These are phyloP conservation scores for Heliangelus exortis DNA, from an alignment of 2,797 vertebrate species.

Conservation along the genomic window DNA sequence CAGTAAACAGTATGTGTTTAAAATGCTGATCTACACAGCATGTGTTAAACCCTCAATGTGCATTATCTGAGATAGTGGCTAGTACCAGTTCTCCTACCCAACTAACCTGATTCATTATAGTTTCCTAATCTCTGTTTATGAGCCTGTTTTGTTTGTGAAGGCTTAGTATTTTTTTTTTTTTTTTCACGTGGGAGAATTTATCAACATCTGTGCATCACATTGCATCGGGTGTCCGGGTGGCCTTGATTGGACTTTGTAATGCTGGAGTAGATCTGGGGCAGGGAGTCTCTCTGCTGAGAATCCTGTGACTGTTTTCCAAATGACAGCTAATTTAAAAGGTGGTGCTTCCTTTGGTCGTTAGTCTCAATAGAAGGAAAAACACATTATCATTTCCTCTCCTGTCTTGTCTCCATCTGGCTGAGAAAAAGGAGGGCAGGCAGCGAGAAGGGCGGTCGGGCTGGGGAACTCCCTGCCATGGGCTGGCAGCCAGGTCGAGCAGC, in stretches of 20 bases:
- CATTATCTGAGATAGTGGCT: slow-evolving; percentile 70
- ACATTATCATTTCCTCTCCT: background rate
- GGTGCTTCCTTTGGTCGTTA: background rate
- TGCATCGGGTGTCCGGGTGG: background rate
- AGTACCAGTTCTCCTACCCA: slow-evolving; percentile 58
- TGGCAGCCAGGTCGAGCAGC: background rate
- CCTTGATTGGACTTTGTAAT: background rate
- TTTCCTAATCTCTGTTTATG: slow-evolving; percentile 65
- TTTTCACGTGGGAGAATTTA: slow-evolving; percentile 64
- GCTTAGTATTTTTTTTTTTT: slow-evolving; percentile 62
- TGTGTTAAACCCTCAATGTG: slow-evolving; percentile 69
- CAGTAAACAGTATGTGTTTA: slow-evolving; percentile 58
- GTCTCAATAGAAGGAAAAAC: background rate
- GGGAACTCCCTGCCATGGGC: background rate
- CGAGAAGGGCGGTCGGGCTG: background rate
- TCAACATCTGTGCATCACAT: slow-evolving; percentile 58
- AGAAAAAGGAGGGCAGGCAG: background rate
- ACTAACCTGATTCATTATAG: slow-evolving; percentile 65
- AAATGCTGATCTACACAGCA: slow-evolving; percentile 73
- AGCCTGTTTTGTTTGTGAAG: slow-evolving; percentile 62
- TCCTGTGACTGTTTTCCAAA: background rate
- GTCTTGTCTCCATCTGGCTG: background rate
- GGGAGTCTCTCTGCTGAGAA: background rate
- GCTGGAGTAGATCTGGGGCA: background rate
- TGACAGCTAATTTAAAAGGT: slow-evolving; percentile 1